Evolutionary conservation across 2,113 vertebrate genomes (phyloP).

Genomic region (Electrona antarctica): DNA sequence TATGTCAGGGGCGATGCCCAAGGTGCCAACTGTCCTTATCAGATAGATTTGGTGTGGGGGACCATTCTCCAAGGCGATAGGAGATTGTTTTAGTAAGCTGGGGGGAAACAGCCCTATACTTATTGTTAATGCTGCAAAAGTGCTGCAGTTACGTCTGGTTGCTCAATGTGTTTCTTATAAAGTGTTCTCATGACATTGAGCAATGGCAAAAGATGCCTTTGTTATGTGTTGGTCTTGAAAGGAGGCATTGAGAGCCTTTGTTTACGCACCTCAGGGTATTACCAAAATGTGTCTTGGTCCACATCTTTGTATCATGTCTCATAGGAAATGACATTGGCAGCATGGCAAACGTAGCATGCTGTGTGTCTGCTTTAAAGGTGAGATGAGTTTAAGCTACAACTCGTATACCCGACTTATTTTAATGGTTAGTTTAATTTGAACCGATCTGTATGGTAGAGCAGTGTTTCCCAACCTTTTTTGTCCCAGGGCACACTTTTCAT

Average conservation of each 20-base stretch:
- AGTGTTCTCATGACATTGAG: slow-evolving; percentile 68
- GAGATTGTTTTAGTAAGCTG: slow-evolving; percentile 47
- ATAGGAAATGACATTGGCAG: slow-evolving; percentile 29
- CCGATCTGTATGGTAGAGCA: too few relatives aligned
- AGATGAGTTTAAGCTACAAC: too few relatives aligned
- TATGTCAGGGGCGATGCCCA: slow-evolving; percentile 3
- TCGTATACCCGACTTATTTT: too few relatives aligned
- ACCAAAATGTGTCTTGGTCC: slow-evolving; percentile 48
- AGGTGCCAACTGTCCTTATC: slow-evolving; percentile 39
- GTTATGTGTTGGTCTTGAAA: slow-evolving; percentile 64
- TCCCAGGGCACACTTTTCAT: too few relatives aligned
- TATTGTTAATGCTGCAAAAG: slow-evolving; percentile 40
- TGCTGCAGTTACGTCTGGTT: slow-evolving; percentile 16
- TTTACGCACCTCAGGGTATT: slow-evolving; percentile 45
- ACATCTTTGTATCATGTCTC: slow-evolving; percentile 43
- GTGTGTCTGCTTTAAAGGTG: too few relatives aligned
- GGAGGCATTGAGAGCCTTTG: slow-evolving; percentile 59
- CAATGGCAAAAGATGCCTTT: slow-evolving; percentile 58
- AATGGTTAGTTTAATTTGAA: too few relatives aligned
- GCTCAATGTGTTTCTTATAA: slow-evolving; percentile 63
- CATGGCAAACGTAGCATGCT: slow-evolving; percentile 12
- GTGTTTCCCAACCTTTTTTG: too few relatives aligned
- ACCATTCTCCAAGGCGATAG: slow-evolving; percentile 29
- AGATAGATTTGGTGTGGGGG: slow-evolving; percentile 35
- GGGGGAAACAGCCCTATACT: slow-evolving; percentile 33